These are phyloP conservation scores for Synaphobranchus kaupii DNA, from an alignment of 2,797 vertebrate genomes.

Conservation along the genomic window DNA sequence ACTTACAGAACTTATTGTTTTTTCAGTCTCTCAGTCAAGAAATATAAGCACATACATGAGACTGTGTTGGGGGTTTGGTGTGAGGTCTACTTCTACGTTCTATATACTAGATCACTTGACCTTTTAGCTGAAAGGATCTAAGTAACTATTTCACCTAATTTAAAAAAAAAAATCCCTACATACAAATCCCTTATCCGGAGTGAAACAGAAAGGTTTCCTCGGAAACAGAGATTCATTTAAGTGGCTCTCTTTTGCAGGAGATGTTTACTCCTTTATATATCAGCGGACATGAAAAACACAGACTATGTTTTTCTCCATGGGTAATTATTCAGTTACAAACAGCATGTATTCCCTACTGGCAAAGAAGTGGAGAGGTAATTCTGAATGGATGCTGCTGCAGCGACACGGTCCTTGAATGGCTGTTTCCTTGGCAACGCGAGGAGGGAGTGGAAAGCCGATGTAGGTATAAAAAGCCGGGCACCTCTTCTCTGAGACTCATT, in stretches of 20 bases:
- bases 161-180: background rate
- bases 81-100: background rate
- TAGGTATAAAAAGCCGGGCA: slow-evolving; percentile 78
- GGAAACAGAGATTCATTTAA: slow-evolving; percentile 29
- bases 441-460: slow-evolving; percentile 69
- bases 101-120: slow-evolving; percentile 24
- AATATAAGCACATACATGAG: background rate
- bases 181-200: slow-evolving; percentile 35
- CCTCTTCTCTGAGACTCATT: slow-evolving; percentile 69
- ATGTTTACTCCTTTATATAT: slow-evolving; percentile 27
- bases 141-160: slow-evolving; percentile 26
- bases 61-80: background rate
- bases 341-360: slow-evolving; percentile 69
- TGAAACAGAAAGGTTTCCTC: slow-evolving; percentile 29
- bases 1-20: background rate
- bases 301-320: slow-evolving; percentile 63
- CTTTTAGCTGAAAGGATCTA: slow-evolving; percentile 14
- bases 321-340: slow-evolving; percentile 73
- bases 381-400: slow-evolving; percentile 76
- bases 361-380: slow-evolving; percentile 62
- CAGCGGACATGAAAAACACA: slow-evolving; percentile 54
- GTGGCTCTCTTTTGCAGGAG: slow-evolving; percentile 12
- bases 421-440: slow-evolving; percentile 80
- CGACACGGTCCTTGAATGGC: slow-evolving; percentile 76
- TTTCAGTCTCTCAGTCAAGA: background rate